phyloP scores from a whole-genome alignment of 2,113 vertebrate genomes.

The Actenoides hombroni region DNA sequence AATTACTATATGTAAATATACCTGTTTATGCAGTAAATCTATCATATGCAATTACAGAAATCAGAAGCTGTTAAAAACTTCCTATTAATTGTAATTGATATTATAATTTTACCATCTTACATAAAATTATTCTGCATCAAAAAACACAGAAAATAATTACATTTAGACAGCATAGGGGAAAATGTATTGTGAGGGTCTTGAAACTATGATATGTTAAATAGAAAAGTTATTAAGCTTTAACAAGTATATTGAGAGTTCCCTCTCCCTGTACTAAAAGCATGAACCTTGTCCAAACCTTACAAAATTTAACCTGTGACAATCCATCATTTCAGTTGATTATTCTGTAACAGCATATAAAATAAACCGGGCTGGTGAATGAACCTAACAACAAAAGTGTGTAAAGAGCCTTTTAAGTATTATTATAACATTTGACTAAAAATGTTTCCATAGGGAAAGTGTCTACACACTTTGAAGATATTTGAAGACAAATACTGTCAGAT shows the following conservation, averaged over 20 bases:
- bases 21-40: background rate
- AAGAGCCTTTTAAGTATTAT: background rate
- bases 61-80: background rate
- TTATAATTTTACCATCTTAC: background rate
- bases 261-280: background rate
- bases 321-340: background rate
- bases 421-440: background rate
- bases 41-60: background rate
- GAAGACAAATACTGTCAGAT: conserved; percentile 13
- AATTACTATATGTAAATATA: background rate
- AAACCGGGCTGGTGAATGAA: background rate
- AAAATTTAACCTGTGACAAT: background rate
- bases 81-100: background rate
- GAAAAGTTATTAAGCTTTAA: background rate
- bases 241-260: background rate
- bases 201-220: background rate
- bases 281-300: background rate
- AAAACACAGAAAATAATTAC: background rate
- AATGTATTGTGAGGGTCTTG: background rate
- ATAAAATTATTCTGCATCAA: background rate
- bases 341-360: conserved; percentile 5
- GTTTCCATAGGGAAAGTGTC: background rate
- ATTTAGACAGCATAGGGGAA: background rate
- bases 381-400: background rate
- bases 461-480: background rate